Base-by-base conservation (phyloP, 1,140 invertebrate species). In the Drosophila fuyamai region DNA sequence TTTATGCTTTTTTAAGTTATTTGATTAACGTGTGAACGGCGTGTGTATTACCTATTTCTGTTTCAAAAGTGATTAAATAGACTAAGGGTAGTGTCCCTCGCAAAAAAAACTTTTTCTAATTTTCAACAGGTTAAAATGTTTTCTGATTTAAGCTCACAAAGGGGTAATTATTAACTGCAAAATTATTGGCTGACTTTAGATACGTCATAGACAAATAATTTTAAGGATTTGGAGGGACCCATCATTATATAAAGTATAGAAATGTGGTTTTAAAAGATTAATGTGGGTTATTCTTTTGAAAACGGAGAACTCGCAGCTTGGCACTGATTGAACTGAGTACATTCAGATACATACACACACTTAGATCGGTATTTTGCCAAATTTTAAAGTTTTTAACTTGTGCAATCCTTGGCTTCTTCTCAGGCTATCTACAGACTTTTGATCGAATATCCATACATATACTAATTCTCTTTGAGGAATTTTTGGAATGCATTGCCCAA, bases 351-450 rank as follows among this genome's bases (percentile, higher is more conserved):
- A 62, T 27, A 76, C 35, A 38, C 36, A 60, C 29, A 56, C 41
- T 43, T 35, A 59, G 41, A 58, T 35, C 23, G 43, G 56, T 43
- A 70, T 46, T 14, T 35, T 38, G 63, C 67, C 67, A 68, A 76
- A 66, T 50, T 59, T 23, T 36, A 67, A 65, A 68, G 73, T 53
- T 67, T 62, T 67, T 27, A 35, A 53, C 66, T 72, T 72, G 36
- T 53, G 56, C 40, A 72, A 71, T 38, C 51, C 63, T 57, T 70
- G 63, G 51, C 67, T 32, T 48, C 7, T 47, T 71, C n/a, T 57
- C 63, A 50, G 16, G 51, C 47, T 83, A 83, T 83, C 71, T 83
- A 84, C 81, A 83, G 46, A 32, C 50, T 41, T 58, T 12, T 50
- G 36, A 44, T 55, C 14, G 10, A 47, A 29, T 40, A 29, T 36